phyloP scores from a whole-genome alignment of 35 echinoderm and acorn worm genomes.

The Anneissia japonica region DNA sequence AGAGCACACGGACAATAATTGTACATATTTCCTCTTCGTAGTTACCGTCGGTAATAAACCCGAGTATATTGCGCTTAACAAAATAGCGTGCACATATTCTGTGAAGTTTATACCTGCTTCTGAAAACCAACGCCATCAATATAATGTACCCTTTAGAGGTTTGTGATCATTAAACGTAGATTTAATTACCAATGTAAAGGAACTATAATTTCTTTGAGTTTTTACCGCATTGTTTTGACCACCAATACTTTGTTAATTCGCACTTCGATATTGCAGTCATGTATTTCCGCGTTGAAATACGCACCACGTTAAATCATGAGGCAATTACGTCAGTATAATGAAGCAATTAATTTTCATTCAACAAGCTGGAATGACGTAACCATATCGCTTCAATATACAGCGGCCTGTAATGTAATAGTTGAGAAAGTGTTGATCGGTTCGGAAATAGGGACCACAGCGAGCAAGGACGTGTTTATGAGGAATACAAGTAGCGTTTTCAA shows the following conservation, averaged over 20 bases:
- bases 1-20: neutral
- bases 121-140: neutral
- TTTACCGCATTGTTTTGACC: neutral
- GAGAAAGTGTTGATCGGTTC: neutral
- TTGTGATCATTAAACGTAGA: neutral
- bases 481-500: neutral
- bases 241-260: neutral
- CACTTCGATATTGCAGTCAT: neutral
- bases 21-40: neutral
- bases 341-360: neutral
- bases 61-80: neutral
- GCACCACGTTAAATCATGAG: neutral
- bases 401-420: neutral
- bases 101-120: neutral
- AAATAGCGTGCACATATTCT: neutral
- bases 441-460: neutral
- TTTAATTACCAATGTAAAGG: neutral
- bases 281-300: conserved; percentile 1
- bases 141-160: neutral
- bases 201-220: neutral
- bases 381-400: neutral
- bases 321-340: neutral
- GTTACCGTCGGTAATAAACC: neutral
- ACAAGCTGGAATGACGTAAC: neutral
- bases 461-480: neutral